These are phyloP conservation scores for Parazoanthus swiftii DNA, from an alignment of 92 coral and sea anemone species.

Conservation along the genomic window DNA sequence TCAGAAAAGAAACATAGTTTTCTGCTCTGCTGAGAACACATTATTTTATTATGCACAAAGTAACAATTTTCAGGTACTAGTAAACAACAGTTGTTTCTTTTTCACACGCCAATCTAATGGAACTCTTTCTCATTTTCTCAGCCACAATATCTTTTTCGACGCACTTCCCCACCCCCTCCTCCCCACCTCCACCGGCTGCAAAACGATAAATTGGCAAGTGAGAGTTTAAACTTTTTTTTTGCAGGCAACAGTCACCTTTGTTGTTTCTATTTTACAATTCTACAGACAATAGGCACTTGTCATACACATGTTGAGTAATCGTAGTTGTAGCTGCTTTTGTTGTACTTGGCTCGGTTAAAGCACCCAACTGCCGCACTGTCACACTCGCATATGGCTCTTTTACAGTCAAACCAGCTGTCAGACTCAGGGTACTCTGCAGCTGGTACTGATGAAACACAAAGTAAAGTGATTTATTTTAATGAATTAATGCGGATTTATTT, in stretches of 20 bases:
- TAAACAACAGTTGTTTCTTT: too few species aligned
- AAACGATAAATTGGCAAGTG: not conserved
- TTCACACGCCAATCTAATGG: too few species aligned
- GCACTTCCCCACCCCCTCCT: too few species aligned
- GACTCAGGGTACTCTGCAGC: not conserved
- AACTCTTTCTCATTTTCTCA: too few species aligned
- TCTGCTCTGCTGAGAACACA: too few species aligned
- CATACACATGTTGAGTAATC: not conserved
- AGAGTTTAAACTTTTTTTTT: not conserved
- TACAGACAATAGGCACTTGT: not conserved
- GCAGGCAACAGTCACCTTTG: not conserved
- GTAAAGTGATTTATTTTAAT: too few species aligned
- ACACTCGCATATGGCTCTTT: not conserved
- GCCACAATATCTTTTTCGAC: too few species aligned
- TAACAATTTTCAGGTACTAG: too few species aligned
- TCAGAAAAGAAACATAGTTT: too few species aligned
- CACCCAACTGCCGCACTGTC: slow-evolving; percentile 1
- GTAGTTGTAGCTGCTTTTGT: not conserved
- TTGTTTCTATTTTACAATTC: not conserved
- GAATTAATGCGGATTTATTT: too few species aligned
- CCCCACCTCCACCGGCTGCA: too few species aligned
- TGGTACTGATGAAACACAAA: not conserved
- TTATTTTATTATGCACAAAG: too few species aligned
- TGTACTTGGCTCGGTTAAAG: slow-evolving; percentile 1
- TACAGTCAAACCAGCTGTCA: slow-evolving; percentile 1